phyloP scores from a whole-genome alignment of 2,888 invertebrate species.

The Agonopterix alstromeriana region DNA sequence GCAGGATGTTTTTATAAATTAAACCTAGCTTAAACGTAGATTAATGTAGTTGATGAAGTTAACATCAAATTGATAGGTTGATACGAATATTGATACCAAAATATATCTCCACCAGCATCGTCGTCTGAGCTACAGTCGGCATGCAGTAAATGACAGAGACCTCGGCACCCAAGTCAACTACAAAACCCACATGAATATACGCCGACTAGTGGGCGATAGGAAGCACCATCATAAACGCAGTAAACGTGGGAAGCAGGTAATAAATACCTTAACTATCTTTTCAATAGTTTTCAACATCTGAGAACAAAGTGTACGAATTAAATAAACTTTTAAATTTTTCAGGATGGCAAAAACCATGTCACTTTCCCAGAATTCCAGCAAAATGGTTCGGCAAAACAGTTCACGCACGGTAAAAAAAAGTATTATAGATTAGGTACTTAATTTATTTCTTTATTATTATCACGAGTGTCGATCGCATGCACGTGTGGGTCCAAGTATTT shows the following conservation, averaged over 20 bases:
- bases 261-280: not conserved
- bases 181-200: slow-evolving; percentile 93
- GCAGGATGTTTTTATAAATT: too few relatives aligned
- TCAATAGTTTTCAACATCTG: too few relatives aligned
- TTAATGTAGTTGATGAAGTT: too few relatives aligned
- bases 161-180: slow-evolving; percentile 91
- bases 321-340: slow-evolving; percentile 42
- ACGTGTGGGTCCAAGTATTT: slow-evolving; percentile 65
- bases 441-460: slow-evolving; percentile 62
- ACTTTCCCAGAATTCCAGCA: slow-evolving; percentile 94
- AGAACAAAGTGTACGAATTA: too few relatives aligned
- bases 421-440: slow-evolving; percentile 81
- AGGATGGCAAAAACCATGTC: slow-evolving; percentile 93
- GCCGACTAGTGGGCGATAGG: slow-evolving; percentile 90
- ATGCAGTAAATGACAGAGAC: slow-evolving; percentile 93
- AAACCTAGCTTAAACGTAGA: too few relatives aligned
- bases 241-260: slow-evolving; percentile 89
- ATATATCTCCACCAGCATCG: slow-evolving; percentile 79
- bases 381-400: slow-evolving; percentile 91
- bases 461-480: slow-evolving; percentile 74
- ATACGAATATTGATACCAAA: too few relatives aligned
- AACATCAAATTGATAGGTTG: too few relatives aligned
- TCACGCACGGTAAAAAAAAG: slow-evolving; percentile 90
- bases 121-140: slow-evolving; percentile 92
- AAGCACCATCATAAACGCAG: slow-evolving; percentile 90